Evolutionary conservation across 2,113 vertebrate genomes (phyloP).

Genomic region (Dicrurus megarhynchus): DNA sequence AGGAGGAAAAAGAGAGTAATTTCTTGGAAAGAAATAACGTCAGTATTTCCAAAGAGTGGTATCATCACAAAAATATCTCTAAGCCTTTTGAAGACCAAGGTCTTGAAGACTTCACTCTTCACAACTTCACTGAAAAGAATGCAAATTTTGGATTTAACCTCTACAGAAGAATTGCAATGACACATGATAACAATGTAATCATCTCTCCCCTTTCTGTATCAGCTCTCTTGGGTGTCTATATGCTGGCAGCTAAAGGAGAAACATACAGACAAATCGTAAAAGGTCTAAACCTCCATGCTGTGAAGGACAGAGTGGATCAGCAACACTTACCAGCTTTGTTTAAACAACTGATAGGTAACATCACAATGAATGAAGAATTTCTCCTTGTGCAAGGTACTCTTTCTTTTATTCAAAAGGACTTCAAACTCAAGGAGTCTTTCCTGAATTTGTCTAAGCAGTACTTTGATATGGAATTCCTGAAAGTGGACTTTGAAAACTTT

Average conservation of each 20-base stretch:
- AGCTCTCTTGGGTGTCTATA: constrained; percentile 72
- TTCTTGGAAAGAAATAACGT: neutral
- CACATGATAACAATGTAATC: constrained; percentile 84
- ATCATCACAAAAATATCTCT: neutral
- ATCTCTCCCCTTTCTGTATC: constrained; percentile 86
- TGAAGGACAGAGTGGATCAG: constrained; percentile 42
- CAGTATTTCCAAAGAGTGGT: neutral
- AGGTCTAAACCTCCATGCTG: constrained; percentile 71
- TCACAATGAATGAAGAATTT: constrained; percentile 75
- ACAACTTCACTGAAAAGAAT: constrained; percentile 80
- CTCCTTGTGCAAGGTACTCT: constrained; percentile 74
- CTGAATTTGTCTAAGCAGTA: constrained; percentile 77
- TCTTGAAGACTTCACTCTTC: constrained; percentile 16
- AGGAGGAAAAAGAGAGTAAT: neutral
- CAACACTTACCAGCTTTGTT: constrained; percentile 78
- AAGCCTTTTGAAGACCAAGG: neutral
- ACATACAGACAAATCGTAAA: constrained; percentile 77
- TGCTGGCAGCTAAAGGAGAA: constrained; percentile 74
- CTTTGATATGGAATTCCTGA: constrained; percentile 79
- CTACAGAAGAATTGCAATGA: constrained; percentile 83
- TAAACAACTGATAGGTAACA: constrained; percentile 73
- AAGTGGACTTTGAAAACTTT: constrained; percentile 76
- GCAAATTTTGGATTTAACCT: constrained; percentile 87
- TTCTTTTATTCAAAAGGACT: constrained; percentile 77
- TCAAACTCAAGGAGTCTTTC: constrained; percentile 73